These are phyloP conservation scores for Oscheius sp. DNA, from an alignment of 2,888 invertebrate genomes.

Conservation along the genomic window DNA sequence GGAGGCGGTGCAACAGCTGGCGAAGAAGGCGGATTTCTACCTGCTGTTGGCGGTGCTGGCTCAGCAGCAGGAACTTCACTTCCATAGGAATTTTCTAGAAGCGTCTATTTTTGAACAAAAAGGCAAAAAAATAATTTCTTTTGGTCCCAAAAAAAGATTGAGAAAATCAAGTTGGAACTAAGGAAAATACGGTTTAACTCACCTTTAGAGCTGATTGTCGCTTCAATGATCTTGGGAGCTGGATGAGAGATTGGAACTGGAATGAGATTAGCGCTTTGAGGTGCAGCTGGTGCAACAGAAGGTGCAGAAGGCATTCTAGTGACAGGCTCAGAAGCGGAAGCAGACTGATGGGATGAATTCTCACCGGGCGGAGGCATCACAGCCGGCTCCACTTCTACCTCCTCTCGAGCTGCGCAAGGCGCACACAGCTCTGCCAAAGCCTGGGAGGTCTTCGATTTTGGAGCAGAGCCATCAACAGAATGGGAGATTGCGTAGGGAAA, in stretches of 20 bases:
- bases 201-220: neutral
- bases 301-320: neutral
- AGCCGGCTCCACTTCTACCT: neutral
- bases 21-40: too few relatives aligned
- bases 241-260: neutral
- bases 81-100: too few relatives aligned
- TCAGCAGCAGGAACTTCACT: too few relatives aligned
- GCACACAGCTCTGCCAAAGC: neutral
- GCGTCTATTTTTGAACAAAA: too few relatives aligned
- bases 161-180: neutral
- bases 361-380: neutral
- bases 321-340: neutral
- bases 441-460: neutral
- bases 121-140: too few relatives aligned
- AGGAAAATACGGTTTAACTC: neutral
- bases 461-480: constrained; percentile 1
- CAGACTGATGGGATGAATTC: neutral
- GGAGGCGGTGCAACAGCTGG: neutral
- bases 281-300: neutral
- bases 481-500: constrained; percentile 7
- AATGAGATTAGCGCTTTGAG: neutral
- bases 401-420: neutral
- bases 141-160: neutral
- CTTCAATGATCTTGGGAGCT: neutral
- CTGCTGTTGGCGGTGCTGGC: too few relatives aligned